Base-by-base conservation (phyloP, 1,140 invertebrate genomes). In the Cyclina sinensis region DNA sequence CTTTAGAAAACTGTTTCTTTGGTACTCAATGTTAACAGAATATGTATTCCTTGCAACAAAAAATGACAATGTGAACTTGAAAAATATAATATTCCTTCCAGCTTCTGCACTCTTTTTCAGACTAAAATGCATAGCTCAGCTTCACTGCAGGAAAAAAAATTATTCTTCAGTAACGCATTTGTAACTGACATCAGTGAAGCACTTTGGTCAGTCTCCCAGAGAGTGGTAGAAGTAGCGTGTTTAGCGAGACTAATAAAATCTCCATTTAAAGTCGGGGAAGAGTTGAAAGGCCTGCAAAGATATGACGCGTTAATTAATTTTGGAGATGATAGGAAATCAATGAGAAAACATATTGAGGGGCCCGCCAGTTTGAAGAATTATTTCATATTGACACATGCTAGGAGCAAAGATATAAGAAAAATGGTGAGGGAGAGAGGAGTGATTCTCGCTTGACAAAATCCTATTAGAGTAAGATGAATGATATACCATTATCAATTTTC, bases 331-430 rank as follows among this genome's bases (percentile, higher is more conserved):
- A 70, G 65, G 16, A 70, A 70, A 70, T 70, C 65, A 70, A 70
- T 70, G 16, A 14, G 35, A 32, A 70, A 70, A 70, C 65, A 70
- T 70, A 70, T 70, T 70, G 30, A 24, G 57, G 24, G 27, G 57
- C n/a, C 11, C 65, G 54, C 5, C 5, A 7, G 57, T 27, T 27
- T 24, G 1, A 70, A 21, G 65, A 78, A 78, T 78, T 54, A 78
- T 78, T 78, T 51, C 74, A 54, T 78, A 54, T 78, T 54, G n/a
- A 78, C 74, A 78, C 74, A 78, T n/a, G 48, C 74, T 30, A 35
- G 4, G 16, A 35, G 74, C 48, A 57, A 78, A 70, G 65, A 70
- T 37, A 70, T 70, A 70, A 70, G 65, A 70, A 70, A 65, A 70
- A 37, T 70, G 32, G 3, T 70, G 32, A 70, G 3, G 24, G 65